phyloP scores from a whole-genome alignment of 2,113 vertebrate genomes.

The Laticauda colubrina region DNA sequence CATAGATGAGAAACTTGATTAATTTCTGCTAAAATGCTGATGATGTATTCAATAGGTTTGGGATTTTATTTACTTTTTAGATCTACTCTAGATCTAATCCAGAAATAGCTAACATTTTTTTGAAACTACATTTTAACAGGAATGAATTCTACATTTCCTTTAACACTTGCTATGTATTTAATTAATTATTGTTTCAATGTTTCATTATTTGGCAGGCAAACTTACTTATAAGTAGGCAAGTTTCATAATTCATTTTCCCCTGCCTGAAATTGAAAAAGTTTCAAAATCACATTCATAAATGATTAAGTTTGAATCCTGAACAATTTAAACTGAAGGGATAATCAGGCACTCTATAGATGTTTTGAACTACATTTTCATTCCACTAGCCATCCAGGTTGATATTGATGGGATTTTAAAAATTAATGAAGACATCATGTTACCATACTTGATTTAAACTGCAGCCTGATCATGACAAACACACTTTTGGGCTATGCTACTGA shows the following conservation, averaged over 20 bases:
- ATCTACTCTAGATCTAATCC: conserved; percentile 21
- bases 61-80: conserved; percentile 9
- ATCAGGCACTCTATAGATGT: neutral
- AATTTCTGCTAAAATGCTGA: conserved; percentile 33
- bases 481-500: neutral
- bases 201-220: conserved; percentile 23
- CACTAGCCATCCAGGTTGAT: neutral
- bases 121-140: neutral
- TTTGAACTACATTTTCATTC: neutral
- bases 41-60: conserved; percentile 23
- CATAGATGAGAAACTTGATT: conserved; percentile 11
- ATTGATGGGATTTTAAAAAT: neutral
- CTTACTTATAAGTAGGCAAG: neutral
- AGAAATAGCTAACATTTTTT: conserved; percentile 29
- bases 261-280: neutral
- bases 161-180: neutral
- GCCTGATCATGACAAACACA: neutral
- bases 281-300: neutral
- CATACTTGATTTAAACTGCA: neutral
- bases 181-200: neutral
- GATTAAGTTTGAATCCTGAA: neutral
- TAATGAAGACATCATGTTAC: neutral
- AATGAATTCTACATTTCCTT: neutral
- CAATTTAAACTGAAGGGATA: neutral
- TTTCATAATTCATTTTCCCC: neutral